Conservation (phyloP, 2,888 invertebrate species). For the Drosophila differens region DNA sequence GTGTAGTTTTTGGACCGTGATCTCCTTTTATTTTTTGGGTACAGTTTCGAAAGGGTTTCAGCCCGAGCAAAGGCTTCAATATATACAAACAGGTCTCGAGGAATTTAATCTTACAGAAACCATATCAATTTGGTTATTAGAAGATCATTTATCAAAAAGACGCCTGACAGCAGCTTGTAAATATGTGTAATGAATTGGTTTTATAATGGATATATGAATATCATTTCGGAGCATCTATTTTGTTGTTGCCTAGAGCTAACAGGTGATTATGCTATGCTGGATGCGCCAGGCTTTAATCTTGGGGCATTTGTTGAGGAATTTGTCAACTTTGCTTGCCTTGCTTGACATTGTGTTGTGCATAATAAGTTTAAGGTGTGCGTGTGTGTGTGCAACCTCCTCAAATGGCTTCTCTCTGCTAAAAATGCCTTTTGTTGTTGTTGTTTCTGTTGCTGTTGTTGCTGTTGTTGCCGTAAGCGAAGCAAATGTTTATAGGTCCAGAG, state of each 20-base stretch:
- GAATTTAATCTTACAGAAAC: constrained; percentile 5
- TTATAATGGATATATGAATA: neutral
- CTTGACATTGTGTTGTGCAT: constrained; percentile 49
- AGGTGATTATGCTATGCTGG: neutral
- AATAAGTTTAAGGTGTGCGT: constrained; percentile 48
- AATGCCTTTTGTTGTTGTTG: constrained; percentile 33
- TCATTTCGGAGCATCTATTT: neutral
- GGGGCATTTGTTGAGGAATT: constrained; percentile 8
- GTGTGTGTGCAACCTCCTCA: constrained; percentile 15
- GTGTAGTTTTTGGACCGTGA: constrained; percentile 21
- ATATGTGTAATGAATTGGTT: neutral
- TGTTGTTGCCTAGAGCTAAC: neutral
- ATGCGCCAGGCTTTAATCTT: neutral
- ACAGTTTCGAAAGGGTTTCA: constrained; percentile 62
- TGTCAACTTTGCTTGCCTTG: constrained; percentile 32
- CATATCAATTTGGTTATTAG: constrained; percentile 11
- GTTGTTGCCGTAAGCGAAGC: constrained; percentile 34
- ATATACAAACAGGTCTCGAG: constrained; percentile 9
- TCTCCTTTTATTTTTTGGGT: constrained; percentile 40
- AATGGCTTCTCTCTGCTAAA: constrained; percentile 43
- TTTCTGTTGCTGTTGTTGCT: constrained; percentile 20
- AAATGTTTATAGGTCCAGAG: constrained; percentile 44
- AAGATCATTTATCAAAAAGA: constrained; percentile 2
- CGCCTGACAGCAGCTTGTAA: neutral
- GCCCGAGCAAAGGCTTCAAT: neutral